Percentiles rank a stretch among this genome's conserved stretches.
Evolutionary conservation across 2,888 invertebrate genomes (phyloP).

Genomic region (Poecilobothrus nobilitatus): DNA sequence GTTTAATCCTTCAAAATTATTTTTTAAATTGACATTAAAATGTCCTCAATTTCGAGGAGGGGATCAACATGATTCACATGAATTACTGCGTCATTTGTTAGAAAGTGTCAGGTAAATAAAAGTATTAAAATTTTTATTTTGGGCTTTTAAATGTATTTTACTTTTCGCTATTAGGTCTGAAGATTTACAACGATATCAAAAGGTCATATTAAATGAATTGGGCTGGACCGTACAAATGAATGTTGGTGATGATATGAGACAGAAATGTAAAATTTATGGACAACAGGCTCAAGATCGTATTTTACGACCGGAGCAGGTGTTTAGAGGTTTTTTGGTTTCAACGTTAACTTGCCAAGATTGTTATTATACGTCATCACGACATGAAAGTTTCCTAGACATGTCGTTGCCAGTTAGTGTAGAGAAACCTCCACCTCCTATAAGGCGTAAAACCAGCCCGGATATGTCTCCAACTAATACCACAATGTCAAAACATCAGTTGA

Average conservation of each 20-base stretch:
- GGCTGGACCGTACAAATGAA: slow-evolving; percentile 68
- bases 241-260: slow-evolving; percentile 65
- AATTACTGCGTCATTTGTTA: slow-evolving; percentile 79
- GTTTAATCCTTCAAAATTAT: slow-evolving; percentile 56
- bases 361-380: slow-evolving; percentile 72
- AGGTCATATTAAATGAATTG: slow-evolving; percentile 67
- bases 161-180: slow-evolving; percentile 47
- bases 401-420: slow-evolving; percentile 79
- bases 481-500: slow-evolving; percentile 51
- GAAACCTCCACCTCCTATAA: slow-evolving; percentile 62
- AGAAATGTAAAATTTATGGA: slow-evolving; percentile 74
- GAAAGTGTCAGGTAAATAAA: slow-evolving; percentile 65
- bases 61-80: slow-evolving; percentile 95
- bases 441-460: slow-evolving; percentile 45
- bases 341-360: slow-evolving; percentile 86
- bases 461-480: slow-evolving; percentile 8
- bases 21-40: slow-evolving; percentile 56
- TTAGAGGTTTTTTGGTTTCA: slow-evolving; percentile 86
- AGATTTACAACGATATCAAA: slow-evolving; percentile 70
- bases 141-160: background rate
- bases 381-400: slow-evolving; percentile 90
- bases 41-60: slow-evolving; percentile 84
- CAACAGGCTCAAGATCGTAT: slow-evolving; percentile 70
- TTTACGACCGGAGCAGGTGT: slow-evolving; percentile 80
- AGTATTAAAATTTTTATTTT: slow-evolving; percentile 20